These are phyloP conservation scores for Apoda limacodes DNA, from an alignment of 2,888 invertebrate genomes.

Conservation along the genomic window DNA sequence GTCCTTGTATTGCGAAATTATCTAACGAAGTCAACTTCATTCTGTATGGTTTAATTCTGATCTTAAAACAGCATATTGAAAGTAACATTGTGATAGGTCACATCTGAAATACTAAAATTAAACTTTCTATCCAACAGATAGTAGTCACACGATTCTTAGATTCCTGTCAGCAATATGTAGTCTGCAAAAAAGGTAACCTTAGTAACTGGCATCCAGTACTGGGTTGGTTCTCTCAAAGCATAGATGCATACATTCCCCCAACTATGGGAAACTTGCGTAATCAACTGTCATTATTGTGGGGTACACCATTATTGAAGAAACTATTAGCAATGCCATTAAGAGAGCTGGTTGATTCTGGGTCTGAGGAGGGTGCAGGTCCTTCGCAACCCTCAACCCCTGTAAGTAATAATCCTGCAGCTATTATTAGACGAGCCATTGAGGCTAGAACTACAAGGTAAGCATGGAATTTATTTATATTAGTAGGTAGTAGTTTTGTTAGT, in stretches of 20 bases:
- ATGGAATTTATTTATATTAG: no score
- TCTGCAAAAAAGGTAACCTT: conserved; percentile 88
- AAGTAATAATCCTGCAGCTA: conserved; percentile 51
- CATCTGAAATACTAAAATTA: not conserved
- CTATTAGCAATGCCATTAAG: conserved; percentile 52
- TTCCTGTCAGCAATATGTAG: conserved; percentile 93
- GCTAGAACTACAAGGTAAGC: conserved; percentile 69
- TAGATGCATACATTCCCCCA: conserved; percentile 77
- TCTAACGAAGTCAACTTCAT: no score
- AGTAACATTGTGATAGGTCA: not conserved
- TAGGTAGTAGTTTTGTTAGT: no score
- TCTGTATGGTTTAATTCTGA: no score
- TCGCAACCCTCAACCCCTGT: conserved; percentile 63
- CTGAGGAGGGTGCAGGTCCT: conserved; percentile 63
- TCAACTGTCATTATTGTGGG: conserved; percentile 82
- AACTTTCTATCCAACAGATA: conserved; percentile 62
- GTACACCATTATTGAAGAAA: conserved; percentile 48
- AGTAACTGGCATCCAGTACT: conserved; percentile 98
- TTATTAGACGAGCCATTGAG: conserved; percentile 59
- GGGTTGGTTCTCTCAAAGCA: conserved; percentile 91
- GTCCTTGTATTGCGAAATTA: no score
- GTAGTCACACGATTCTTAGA: conserved; percentile 88
- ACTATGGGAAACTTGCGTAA: conserved; percentile 75
- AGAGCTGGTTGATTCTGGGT: conserved; percentile 65
- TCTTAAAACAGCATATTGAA: no score